Percentiles rank a stretch among this genome's conserved stretches.
Evolutionary conservation across 2,888 invertebrate species (phyloP).

Genomic region (Ophraella communa): DNA sequence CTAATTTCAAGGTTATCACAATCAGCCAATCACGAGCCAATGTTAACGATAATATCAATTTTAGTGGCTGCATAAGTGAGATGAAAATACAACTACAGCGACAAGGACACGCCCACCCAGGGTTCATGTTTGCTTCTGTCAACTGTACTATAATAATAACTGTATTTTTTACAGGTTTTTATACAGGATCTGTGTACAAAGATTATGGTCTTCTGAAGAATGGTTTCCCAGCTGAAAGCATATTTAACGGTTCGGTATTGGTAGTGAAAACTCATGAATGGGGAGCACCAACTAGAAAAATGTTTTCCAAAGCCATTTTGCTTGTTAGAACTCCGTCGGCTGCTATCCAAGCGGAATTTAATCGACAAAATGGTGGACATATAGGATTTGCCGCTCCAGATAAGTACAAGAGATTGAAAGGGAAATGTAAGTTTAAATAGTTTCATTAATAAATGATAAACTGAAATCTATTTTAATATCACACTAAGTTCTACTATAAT

Average conservation of each 20-base stretch:
- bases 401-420: constrained; percentile 68
- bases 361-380: constrained; percentile 80
- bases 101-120: too few relatives aligned
- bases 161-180: constrained; percentile 63
- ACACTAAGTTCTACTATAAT: too few relatives aligned
- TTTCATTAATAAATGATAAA: neutral
- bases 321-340: constrained; percentile 75
- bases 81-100: too few relatives aligned
- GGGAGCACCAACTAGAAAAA: constrained; percentile 65
- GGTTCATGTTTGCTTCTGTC: neutral
- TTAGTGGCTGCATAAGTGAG: too few relatives aligned
- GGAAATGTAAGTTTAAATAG: constrained; percentile 63
- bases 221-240: constrained; percentile 81
- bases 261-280: constrained; percentile 83
- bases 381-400: constrained; percentile 78
- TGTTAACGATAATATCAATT: too few relatives aligned
- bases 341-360: constrained; percentile 80
- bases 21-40: too few relatives aligned
- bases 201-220: constrained; percentile 79
- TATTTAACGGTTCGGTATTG: constrained; percentile 77
- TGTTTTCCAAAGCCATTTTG: constrained; percentile 72
- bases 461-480: neutral
- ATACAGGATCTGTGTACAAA: constrained; percentile 83
- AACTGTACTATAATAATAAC: neutral
- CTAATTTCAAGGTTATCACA: too few relatives aligned